Conservation (phyloP, 2,113 vertebrate genomes). For the Arenaria interpres region DNA sequence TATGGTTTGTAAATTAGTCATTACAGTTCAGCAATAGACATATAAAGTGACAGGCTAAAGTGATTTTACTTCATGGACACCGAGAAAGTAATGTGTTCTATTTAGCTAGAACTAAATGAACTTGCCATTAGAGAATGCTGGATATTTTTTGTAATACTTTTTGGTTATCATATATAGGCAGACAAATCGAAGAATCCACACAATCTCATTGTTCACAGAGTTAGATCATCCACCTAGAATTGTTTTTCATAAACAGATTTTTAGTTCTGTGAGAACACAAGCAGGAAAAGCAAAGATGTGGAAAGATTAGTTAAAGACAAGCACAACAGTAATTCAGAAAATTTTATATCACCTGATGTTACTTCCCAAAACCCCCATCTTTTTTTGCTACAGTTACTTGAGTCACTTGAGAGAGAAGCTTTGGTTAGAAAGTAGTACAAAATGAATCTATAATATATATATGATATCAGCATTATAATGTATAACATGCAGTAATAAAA, state of each 20-base stretch:
- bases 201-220: background rate
- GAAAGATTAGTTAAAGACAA: background rate
- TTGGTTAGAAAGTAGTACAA: background rate
- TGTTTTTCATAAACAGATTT: background rate
- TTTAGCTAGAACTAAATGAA: background rate
- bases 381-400: background rate
- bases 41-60: background rate
- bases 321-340: background rate
- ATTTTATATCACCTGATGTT: background rate
- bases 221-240: background rate
- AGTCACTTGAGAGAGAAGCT: background rate
- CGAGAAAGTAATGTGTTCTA: background rate
- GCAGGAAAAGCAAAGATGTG: background rate
- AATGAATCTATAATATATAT: background rate
- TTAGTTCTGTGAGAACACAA: background rate
- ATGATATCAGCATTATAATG: background rate
- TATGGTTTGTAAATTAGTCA: background rate
- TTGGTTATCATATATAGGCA: accelerated
- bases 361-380: background rate
- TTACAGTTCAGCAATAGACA: background rate
- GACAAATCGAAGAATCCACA: background rate
- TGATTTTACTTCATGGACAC: background rate
- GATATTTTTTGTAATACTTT: background rate
- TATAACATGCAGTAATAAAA: background rate
- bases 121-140: background rate